phyloP scores from a whole-genome alignment of 2,888 invertebrate genomes.

The Abscondita cerata region DNA sequence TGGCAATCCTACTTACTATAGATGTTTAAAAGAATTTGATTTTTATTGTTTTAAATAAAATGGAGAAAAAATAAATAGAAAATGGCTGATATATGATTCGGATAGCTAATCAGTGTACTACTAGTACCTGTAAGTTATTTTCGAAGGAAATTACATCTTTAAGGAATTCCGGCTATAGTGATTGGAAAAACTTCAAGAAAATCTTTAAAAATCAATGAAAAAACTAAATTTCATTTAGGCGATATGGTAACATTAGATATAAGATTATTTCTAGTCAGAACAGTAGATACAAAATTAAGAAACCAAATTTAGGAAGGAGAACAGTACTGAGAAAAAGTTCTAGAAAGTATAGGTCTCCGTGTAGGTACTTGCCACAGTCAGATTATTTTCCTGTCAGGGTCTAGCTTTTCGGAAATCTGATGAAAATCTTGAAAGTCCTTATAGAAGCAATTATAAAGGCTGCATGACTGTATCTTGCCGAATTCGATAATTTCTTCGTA shows the following conservation, averaged over 20 bases:
- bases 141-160: no score
- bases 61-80: background rate
- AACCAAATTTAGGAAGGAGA: background rate
- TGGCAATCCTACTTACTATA: background rate
- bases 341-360: no score
- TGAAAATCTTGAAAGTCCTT: background rate
- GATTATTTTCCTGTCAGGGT: slow-evolving; percentile 3
- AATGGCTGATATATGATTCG: background rate
- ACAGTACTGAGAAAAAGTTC: slow-evolving; percentile 2
- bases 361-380: slow-evolving; percentile 2
- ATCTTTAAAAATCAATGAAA: no score
- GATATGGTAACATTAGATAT: background rate
- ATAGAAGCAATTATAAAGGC: background rate
- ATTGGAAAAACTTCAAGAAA: no score
- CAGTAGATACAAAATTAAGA: background rate
- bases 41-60: background rate
- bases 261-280: slow-evolving; percentile 1
- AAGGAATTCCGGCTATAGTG: no score
- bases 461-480: background rate
- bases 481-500: background rate
- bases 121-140: no score
- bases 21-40: no score
- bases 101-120: background rate
- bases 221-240: slow-evolving; percentile 2
- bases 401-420: background rate